phyloP scores from a whole-genome alignment of 2,888 invertebrate genomes.

The Drosophila barbarae region DNA sequence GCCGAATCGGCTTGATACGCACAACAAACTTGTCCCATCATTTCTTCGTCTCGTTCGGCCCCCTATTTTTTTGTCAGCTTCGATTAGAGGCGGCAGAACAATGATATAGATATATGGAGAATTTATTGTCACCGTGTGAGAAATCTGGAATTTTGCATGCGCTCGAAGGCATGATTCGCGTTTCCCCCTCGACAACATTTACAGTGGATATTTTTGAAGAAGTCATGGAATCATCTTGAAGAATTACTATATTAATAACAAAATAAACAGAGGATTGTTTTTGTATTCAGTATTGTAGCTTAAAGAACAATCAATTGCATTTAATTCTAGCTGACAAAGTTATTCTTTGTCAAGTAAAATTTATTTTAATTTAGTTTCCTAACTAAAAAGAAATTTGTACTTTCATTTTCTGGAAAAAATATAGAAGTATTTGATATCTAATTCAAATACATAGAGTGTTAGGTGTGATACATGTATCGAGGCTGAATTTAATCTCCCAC shows the following conservation, averaged over 20 bases:
- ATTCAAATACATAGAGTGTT: too few relatives aligned
- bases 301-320: neutral
- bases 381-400: neutral
- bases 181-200: neutral
- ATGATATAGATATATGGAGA: conserved; percentile 44
- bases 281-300: neutral
- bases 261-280: neutral
- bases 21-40: conserved; percentile 69
- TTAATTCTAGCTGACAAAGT: neutral
- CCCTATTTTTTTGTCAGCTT: conserved; percentile 35
- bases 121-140: conserved; percentile 46
- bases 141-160: conserved; percentile 47
- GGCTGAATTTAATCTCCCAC: neutral
- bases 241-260: too few relatives aligned
- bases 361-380: neutral
- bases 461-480: too few relatives aligned
- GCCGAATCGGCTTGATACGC: conserved; percentile 54
- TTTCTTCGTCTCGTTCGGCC: conserved; percentile 47
- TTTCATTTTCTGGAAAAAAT: neutral
- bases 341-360: neutral
- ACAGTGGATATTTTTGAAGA: conserved; percentile 11
- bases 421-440: too few relatives aligned
- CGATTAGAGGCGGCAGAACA: conserved; percentile 18
- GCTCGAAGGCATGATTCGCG: neutral
- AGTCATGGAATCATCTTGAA: too few relatives aligned